Conservation (phyloP, 2,888 invertebrate genomes). For the Timema cristinae region DNA sequence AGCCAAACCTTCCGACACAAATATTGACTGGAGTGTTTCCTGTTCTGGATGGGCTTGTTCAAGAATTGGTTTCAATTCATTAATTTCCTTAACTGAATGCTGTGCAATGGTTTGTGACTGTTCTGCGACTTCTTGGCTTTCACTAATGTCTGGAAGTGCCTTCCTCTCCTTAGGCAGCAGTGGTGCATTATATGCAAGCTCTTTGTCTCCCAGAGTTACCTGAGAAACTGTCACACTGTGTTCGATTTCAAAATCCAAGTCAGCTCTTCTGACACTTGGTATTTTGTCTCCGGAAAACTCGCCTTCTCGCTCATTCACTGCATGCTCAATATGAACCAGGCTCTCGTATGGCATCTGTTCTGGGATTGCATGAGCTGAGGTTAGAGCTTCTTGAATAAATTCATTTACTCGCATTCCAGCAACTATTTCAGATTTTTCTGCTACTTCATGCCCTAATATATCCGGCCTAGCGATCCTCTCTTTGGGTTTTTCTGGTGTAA, state of each 20-base stretch:
- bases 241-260: constrained; percentile 44
- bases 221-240: constrained; percentile 46
- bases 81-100: constrained; percentile 21
- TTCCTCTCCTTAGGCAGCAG: constrained; percentile 41
- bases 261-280: constrained; percentile 44
- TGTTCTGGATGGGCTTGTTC: constrained; percentile 37
- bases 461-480: constrained; percentile 51
- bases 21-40: constrained; percentile 36
- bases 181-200: constrained; percentile 40
- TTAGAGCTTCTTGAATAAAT: constrained; percentile 32
- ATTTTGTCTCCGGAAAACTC: constrained; percentile 43
- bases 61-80: constrained; percentile 34
- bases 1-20: constrained; percentile 39
- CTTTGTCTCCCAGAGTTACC: constrained; percentile 48
- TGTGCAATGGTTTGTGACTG: constrained; percentile 24
- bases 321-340: constrained; percentile 54
- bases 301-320: constrained; percentile 45
- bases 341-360: constrained; percentile 53
- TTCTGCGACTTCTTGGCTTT: constrained; percentile 29
- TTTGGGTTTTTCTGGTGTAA: constrained; percentile 43
- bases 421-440: constrained; percentile 55
- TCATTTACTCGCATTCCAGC: constrained; percentile 46
- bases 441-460: constrained; percentile 53
- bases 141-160: constrained; percentile 43
- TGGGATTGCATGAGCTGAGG: constrained; percentile 45